Base-by-base conservation (phyloP, 2,113 vertebrate species). In the Leptobrachium ailaonicum region DNA sequence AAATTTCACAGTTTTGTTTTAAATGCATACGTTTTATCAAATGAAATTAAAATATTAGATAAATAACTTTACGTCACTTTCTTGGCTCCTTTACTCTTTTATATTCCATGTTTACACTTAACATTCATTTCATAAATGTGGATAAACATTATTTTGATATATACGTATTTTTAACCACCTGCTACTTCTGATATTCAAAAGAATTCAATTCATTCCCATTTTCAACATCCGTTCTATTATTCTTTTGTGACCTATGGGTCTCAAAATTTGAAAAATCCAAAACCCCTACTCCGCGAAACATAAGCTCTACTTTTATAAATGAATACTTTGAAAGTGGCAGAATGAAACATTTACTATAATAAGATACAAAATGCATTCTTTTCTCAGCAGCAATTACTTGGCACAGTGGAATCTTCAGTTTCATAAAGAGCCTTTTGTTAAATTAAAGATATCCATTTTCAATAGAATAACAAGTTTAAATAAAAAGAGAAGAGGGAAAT, bases 331-430 rank as follows among this genome's bases (percentile, higher is more conserved):
- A 73, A 43, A 79, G 70, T 44, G 71, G 69, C 40, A 66, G 77
- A 73, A 79, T 79, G 73, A 66, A 79, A 66, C 45, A 66, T 73
- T 77, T 73, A 71, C 77, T 66, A 72, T 50, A 71, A 47, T 63
- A 72, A 64, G 58, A 79, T 72, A 79, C 69, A 32, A 32, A 72
- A 79, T 72, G 14, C 45, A 66, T 73, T 66, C 14, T 79, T 72
- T 54, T 32, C 77, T 53, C 40, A 64, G 56, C 11, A 72, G 58
- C 77, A 73, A 72, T 79, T 79, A 79, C 66, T 72, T 72, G 9
- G 40, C 45, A 79, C 11, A 66, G 54, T 14, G 41, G 44, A 73
- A 73, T 79, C 45, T 56, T 71, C 70, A 73, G 62, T 20, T 32
- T 56, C 41, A 73, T 47, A 79, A 79, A 66, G 41, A 58, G 64